These are phyloP conservation scores for Ornithoptera priamus DNA, from an alignment of 2,888 invertebrate species.

Conservation along the genomic window DNA sequence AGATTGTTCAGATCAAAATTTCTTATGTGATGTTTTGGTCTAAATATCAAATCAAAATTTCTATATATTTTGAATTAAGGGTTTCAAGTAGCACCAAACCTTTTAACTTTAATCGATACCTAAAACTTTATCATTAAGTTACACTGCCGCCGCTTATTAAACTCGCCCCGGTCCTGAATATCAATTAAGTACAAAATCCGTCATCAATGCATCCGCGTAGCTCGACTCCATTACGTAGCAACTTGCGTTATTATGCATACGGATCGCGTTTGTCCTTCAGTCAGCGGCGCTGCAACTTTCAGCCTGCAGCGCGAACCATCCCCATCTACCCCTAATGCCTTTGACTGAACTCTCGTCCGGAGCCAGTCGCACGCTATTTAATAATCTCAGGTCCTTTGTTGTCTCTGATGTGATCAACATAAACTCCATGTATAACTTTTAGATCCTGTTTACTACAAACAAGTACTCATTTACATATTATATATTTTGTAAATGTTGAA, in stretches of 20 bases:
- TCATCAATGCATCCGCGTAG: constrained; percentile 3
- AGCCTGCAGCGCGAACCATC: too few relatives aligned
- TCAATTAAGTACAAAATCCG: constrained; percentile 15
- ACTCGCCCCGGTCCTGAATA: neutral
- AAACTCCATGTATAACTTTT: too few relatives aligned
- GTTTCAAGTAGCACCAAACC: too few relatives aligned
- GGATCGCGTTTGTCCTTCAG: constrained; percentile 12
- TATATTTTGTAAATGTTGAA: too few relatives aligned
- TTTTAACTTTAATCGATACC: too few relatives aligned
- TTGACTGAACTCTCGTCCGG: neutral
- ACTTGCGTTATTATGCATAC: constrained; percentile 10
- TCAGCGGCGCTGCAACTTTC: constrained; percentile 10
- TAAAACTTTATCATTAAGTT: too few relatives aligned
- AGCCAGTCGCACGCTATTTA: neutral
- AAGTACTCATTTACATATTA: too few relatives aligned
- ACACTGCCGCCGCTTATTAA: neutral
- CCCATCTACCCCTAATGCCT: neutral
- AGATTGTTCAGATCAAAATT: too few relatives aligned
- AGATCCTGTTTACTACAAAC: too few relatives aligned
- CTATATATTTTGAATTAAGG: too few relatives aligned
- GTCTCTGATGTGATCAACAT: constrained; percentile 1
- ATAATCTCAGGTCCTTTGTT: constrained; percentile 1
- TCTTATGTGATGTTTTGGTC: too few relatives aligned
- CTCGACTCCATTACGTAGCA: constrained; percentile 13
- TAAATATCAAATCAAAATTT: too few relatives aligned